Conservation (phyloP, 2,797 vertebrate species). For the Rhincodon typus region DNA sequence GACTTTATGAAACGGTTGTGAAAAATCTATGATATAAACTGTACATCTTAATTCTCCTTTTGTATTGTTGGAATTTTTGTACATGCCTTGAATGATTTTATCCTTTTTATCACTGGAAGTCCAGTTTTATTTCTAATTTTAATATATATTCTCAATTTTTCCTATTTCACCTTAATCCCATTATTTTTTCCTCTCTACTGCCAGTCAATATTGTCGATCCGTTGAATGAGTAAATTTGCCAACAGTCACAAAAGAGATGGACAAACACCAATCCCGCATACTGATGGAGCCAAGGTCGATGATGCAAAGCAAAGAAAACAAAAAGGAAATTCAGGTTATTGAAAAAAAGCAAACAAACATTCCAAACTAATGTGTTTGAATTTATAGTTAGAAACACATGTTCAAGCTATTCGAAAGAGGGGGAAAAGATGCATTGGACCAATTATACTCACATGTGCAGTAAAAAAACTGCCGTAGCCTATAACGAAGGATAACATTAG, state of each 20-base stretch:
- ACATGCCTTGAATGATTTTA: background rate
- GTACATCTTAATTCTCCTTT: background rate
- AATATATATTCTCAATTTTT: background rate
- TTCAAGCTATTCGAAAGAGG: background rate
- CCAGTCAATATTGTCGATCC: background rate
- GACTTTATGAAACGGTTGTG: background rate
- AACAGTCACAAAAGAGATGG: background rate
- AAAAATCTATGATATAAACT: background rate
- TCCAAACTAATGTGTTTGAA: background rate
- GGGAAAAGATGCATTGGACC: background rate
- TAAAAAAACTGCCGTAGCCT: background rate
- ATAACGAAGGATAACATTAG: background rate
- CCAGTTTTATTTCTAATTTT: background rate
- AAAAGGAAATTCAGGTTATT: background rate
- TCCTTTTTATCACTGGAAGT: background rate
- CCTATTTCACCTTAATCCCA: background rate
- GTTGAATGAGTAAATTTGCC: constrained; percentile 1
- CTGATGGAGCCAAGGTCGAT: background rate
- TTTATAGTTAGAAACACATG: background rate
- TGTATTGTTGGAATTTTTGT: background rate
- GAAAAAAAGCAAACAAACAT: background rate
- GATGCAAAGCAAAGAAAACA: background rate
- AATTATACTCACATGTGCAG: background rate
- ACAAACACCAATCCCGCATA: background rate
- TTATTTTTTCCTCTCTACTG: background rate